A percentile compares a stretch with the other conserved stretches of the same genome.
Conservation (phyloP, 2,888 invertebrate genomes). For the Thecocarcelia acutangulata region DNA sequence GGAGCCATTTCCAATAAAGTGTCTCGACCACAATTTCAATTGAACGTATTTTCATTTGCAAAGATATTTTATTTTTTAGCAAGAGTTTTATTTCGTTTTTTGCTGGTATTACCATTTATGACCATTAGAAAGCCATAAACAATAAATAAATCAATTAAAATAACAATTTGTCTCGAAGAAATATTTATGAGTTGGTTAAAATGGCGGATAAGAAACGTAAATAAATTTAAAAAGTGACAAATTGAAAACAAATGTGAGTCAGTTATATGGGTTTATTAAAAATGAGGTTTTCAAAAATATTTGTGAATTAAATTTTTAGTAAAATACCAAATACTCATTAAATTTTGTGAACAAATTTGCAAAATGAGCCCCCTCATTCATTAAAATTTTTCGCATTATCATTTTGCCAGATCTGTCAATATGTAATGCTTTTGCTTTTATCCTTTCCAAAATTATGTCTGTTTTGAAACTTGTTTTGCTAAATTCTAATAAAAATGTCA, state of each 20-base stretch:
- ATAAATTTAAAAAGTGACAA: too few relatives aligned
- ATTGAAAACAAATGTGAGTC: too few relatives aligned
- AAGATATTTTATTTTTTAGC: neutral
- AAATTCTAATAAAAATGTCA: conserved; percentile 60
- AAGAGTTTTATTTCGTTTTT: conserved; percentile 21
- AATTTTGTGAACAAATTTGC: too few relatives aligned
- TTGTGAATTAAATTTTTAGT: too few relatives aligned
- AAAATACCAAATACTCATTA: too few relatives aligned
- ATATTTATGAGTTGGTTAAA: conserved; percentile 40
- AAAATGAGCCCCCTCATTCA: too few relatives aligned
- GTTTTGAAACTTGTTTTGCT: conserved; percentile 4
- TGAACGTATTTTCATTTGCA: conserved; percentile 13
- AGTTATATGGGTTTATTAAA: too few relatives aligned
- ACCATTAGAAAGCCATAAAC: conserved; percentile 32
- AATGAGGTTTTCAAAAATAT: too few relatives aligned
- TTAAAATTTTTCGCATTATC: neutral
- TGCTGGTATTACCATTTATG: conserved; percentile 38
- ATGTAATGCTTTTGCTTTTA: neutral
- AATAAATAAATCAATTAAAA: conserved; percentile 61
- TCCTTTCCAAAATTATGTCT: conserved; percentile 4
- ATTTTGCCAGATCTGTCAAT: neutral
- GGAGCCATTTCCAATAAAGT: conserved; percentile 41
- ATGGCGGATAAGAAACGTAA: too few relatives aligned
- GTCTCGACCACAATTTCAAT: conserved; percentile 60
- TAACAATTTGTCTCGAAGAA: conserved; percentile 51